Percentiles rank a stretch among this genome's conserved stretches.
Evolutionary conservation across 2,113 vertebrate species (phyloP).

Genomic region (Onychostoma macrolepis): DNA sequence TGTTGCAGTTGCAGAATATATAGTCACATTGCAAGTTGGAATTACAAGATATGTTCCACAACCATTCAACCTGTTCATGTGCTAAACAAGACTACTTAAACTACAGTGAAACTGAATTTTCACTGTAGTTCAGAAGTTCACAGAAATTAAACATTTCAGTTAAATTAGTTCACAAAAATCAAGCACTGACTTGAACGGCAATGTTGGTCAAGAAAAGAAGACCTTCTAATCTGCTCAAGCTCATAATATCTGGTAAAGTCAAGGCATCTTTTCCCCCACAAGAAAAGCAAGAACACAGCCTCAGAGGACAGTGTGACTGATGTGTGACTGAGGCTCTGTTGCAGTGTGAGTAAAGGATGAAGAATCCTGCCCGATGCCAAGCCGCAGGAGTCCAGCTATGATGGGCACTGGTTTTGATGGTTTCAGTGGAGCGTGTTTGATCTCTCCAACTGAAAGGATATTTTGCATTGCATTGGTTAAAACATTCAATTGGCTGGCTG

Average conservation of each 20-base stretch:
- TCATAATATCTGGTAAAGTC: constrained; percentile 1
- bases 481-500: constrained; percentile 5
- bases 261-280: neutral
- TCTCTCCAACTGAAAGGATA: constrained; percentile 26
- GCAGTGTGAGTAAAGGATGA: neutral
- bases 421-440: constrained; percentile 13
- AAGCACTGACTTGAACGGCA: neutral
- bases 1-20: neutral
- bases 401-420: constrained; percentile 8
- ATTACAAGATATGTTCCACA: neutral
- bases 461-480: neutral
- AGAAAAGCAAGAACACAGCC: constrained; percentile 41
- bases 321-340: constrained; percentile 40
- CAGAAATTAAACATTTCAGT: neutral
- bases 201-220: neutral
- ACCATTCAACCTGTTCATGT: neutral
- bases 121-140: neutral
- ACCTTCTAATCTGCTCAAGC: constrained; percentile 24
- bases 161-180: constrained; percentile 6
- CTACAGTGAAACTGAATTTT: neutral
- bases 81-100: neutral
- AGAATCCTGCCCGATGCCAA: neutral
- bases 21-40: neutral
- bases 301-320: constrained; percentile 36
- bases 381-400: neutral